Conservation (phyloP, 2,797 vertebrate genomes). For the Malurus leucopterus region DNA sequence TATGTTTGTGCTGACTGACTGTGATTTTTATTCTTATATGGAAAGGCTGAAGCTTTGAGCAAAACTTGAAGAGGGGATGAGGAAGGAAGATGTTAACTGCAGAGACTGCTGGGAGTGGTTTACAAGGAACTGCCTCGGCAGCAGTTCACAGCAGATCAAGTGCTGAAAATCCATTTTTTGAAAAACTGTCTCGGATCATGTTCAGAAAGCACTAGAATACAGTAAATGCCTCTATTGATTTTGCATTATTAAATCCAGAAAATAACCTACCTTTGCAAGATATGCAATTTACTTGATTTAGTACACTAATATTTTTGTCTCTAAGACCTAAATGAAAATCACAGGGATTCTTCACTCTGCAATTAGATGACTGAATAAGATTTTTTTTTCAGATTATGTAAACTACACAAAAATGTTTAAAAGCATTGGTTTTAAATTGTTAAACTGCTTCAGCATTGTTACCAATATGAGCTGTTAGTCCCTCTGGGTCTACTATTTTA, state of each 20-base stretch:
- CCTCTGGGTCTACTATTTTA: not conserved
- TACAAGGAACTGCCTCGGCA: not conserved
- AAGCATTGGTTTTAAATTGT: not conserved
- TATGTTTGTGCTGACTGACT: not conserved
- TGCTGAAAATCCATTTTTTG: not conserved
- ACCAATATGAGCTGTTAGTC: not conserved
- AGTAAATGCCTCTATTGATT: slow-evolving; percentile 44
- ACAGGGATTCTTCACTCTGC: not conserved
- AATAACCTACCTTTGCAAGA: slow-evolving; percentile 7
- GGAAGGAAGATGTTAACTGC: not conserved
- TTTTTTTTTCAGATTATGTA: not conserved
- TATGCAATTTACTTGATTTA: slow-evolving; percentile 31
- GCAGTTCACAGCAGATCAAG: not conserved
- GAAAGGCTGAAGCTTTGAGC: not conserved
- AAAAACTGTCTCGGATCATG: not conserved
- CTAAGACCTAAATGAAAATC: not conserved
- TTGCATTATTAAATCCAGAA: slow-evolving; percentile 29
- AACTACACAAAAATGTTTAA: not conserved
- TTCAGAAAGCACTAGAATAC: not conserved
- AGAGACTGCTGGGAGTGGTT: not conserved
- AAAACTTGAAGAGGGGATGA: not conserved
- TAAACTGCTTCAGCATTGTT: not conserved
- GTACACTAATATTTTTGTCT: not conserved
- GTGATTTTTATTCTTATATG: not conserved
- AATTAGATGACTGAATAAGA: not conserved